These are phyloP conservation scores for Botrylloides violaceus DNA, from an alignment of 23 tunicate species.

Conservation along the genomic window DNA sequence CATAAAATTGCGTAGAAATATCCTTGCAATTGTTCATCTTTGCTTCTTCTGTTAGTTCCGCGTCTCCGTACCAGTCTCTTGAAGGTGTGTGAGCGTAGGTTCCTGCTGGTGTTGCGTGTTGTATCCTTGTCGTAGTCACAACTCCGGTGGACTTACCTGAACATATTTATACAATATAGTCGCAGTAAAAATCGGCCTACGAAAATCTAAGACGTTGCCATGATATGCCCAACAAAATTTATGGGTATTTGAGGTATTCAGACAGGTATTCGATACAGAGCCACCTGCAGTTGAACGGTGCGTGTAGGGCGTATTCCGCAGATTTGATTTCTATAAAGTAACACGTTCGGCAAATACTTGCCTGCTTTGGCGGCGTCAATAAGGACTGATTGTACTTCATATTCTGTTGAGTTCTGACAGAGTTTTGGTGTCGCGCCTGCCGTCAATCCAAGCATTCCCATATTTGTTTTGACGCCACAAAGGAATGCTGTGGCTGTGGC, in stretches of 20 bases:
- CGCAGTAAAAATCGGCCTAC: too few species aligned
- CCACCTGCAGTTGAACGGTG: too few species aligned
- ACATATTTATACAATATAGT: too few species aligned
- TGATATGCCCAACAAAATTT: too few species aligned
- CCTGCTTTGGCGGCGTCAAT: constrained; percentile 49
- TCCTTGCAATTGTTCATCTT: constrained; percentile 6
- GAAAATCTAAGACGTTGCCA: too few species aligned
- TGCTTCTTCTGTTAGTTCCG: constrained; percentile 17
- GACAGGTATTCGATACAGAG: too few species aligned
- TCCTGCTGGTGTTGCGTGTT: constrained; percentile 31
- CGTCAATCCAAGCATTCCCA: constrained; percentile 32
- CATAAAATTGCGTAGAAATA: constrained; percentile 14
- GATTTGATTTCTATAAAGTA: too few species aligned
- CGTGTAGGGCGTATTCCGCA: too few species aligned
- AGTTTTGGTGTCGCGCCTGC: constrained; percentile 12
- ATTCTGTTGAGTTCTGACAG: constrained; percentile 25
- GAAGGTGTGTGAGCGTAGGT: constrained; percentile 17
- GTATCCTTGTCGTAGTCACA: constrained; percentile 26
- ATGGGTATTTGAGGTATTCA: too few species aligned
- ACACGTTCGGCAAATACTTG: too few species aligned
- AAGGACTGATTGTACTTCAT: constrained; percentile 37
- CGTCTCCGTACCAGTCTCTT: constrained; percentile 21
- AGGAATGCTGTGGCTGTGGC: constrained; percentile 69
- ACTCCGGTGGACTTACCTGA: constrained; percentile 25
- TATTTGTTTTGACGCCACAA: constrained; percentile 50